Conservation (phyloP, 2,888 invertebrate species). For the Drosophila hamatofila region DNA sequence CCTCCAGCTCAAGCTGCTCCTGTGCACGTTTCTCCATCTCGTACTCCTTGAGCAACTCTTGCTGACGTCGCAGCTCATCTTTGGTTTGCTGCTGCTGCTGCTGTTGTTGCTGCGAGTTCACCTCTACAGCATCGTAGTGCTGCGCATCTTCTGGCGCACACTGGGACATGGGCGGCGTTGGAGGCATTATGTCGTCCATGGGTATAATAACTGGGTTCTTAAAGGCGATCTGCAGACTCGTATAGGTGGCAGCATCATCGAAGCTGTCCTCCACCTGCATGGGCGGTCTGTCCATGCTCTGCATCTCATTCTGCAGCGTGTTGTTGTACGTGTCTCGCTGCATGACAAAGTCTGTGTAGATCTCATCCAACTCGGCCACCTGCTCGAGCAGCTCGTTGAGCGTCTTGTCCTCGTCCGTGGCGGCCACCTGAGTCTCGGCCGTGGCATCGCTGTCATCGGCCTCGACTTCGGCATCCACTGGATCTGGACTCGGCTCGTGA, state of each 20-base stretch:
- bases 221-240: constrained; percentile 93
- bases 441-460: constrained; percentile 55
- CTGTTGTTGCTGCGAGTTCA: constrained; percentile 84
- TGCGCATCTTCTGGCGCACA: constrained; percentile 84
- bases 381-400: constrained; percentile 91
- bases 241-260: constrained; percentile 92
- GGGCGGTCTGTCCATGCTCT: constrained; percentile 65
- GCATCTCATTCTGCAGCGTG: constrained; percentile 81
- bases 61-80: constrained; percentile 17
- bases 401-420: constrained; percentile 87
- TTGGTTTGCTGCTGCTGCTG: constrained; percentile 75
- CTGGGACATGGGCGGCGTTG: constrained; percentile 82
- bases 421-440: constrained; percentile 52
- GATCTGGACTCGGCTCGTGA: constrained; percentile 52
- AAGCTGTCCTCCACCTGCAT: constrained; percentile 89
- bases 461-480: constrained; percentile 32
- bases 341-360: constrained; percentile 90
- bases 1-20: constrained; percentile 34
- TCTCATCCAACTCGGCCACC: constrained; percentile 92
- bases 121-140: constrained; percentile 85
- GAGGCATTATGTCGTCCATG: constrained; percentile 87
- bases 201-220: constrained; percentile 92
- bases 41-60: constrained; percentile 32
- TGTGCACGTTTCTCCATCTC: constrained; percentile 3
- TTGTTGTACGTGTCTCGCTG: constrained; percentile 86